Base-by-base conservation (phyloP, 2,888 invertebrate genomes). In the Latheticus oryzae region DNA sequence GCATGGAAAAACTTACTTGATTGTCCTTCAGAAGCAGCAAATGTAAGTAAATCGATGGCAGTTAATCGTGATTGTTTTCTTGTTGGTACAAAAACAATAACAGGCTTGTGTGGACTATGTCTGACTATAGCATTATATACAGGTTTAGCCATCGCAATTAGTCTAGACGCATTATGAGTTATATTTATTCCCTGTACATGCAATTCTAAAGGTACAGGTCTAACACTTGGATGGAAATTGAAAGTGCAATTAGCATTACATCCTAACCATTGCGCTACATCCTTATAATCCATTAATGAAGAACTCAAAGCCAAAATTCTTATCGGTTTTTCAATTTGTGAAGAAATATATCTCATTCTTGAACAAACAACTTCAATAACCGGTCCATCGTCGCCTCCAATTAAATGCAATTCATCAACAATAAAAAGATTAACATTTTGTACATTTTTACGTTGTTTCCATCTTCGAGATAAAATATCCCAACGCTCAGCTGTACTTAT, bases 401-500 rank as follows among this genome's bases (percentile, higher is more conserved):
- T 84, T 58, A 95, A 80, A 72, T 99, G 97, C 13, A 99, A 81
- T 67, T 99, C 98, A 74, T 99, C 99, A 9, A 95, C 95, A 58
- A 99, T 94, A 77, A 99, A 96, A 8, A 99, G 82, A 58, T 95
- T 93, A 4, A 99, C 90, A 72, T 95, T 97, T 73, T 98, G 98
- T 0, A 99, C 97, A 76, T 97, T 96, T 79, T 98, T 98, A 19
- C 99, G 85, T 72, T 99, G 98, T 72, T 99, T 99, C 99, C 99
- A 99, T 62, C 99, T 85, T 50, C 99, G 84, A 0, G 99, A 99
- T 1, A 99, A 82, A 2, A 99, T 95, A 76, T 99, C 99, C 99
- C 99, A 99, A 70, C 97, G 96, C 73, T 98, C 97, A 0, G 97
- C 97, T 0, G 97, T 98, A 2, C 95, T 92, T 60, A 99, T 88